Conservation (phyloP, 2,113 vertebrate genomes). For the Aix galericulata region DNA sequence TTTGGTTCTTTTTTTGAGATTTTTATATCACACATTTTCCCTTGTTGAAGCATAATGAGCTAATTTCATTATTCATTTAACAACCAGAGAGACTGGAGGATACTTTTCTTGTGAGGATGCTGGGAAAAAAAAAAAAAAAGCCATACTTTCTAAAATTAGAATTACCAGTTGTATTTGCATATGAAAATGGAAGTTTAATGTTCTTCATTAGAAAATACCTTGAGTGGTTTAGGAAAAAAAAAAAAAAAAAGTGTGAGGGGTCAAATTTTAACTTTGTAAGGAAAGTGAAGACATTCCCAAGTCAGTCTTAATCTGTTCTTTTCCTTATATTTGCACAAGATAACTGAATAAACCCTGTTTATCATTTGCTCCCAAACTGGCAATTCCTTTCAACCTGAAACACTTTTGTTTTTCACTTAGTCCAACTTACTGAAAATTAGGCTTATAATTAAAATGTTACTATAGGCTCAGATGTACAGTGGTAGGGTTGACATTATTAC, state of each 20-base stretch:
- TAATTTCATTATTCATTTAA: constrained; percentile 19
- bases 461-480: neutral
- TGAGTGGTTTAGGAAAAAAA: neutral
- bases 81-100: neutral
- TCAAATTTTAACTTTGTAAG: neutral
- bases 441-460: neutral
- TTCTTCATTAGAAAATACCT: neutral
- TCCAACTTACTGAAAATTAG: neutral
- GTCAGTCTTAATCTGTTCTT: neutral
- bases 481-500: neutral
- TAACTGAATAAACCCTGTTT: neutral
- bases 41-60: neutral
- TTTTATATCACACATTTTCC: neutral
- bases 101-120: neutral
- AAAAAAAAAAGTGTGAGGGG: neutral
- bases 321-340: neutral
- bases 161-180: neutral
- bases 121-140: neutral
- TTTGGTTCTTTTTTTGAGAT: neutral
- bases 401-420: neutral
- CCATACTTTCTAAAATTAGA: neutral
- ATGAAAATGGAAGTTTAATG: neutral
- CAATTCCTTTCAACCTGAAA: neutral
- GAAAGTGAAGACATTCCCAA: neutral
- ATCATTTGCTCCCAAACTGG: neutral